These are phyloP conservation scores for Hyposoter dolosus DNA, from an alignment of 2,888 invertebrate species.

Conservation along the genomic window DNA sequence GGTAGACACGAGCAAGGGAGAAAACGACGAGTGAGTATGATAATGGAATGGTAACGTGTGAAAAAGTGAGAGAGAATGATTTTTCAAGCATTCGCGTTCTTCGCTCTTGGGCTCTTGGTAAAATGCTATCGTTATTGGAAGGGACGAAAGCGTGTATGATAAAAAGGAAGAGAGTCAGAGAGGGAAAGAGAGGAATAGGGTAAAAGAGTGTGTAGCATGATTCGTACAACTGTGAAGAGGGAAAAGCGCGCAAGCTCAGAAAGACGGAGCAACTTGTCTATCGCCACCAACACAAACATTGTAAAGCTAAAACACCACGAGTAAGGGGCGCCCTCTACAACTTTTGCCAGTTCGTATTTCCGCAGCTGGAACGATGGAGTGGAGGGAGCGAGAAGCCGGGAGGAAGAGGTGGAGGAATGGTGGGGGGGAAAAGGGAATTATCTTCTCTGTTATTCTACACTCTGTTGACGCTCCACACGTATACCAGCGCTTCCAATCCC, in stretches of 20 bases:
- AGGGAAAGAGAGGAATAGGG: constrained; percentile 15
- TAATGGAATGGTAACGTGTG: constrained; percentile 64
- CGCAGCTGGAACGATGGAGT: constrained; percentile 36
- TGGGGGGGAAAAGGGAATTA: constrained; percentile 32
- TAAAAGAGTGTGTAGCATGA: constrained; percentile 36
- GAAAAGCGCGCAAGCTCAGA: constrained; percentile 64
- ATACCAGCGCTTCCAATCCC: constrained; percentile 32
- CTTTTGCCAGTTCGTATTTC: constrained; percentile 48
- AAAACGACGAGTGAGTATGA: constrained; percentile 71
- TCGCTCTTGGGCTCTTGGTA: constrained; percentile 40
- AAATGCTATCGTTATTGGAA: constrained; percentile 37
- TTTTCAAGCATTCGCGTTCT: constrained; percentile 44
- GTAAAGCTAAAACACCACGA: constrained; percentile 40
- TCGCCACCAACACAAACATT: constrained; percentile 57
- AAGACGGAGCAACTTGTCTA: constrained; percentile 60
- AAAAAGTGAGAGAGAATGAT: constrained; percentile 59
- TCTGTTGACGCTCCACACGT: constrained; percentile 56
- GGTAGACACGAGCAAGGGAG: constrained; percentile 64
- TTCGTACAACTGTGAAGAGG: constrained; percentile 50
- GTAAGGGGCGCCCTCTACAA: constrained; percentile 54
- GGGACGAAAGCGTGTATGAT: constrained; percentile 21
- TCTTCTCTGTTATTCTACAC: constrained; percentile 59
- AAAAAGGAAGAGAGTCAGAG: constrained; percentile 5
- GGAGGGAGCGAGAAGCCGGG: background rate
- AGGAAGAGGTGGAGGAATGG: background rate